These are phyloP conservation scores for Gymnoscelis rufifasciata DNA, from an alignment of 2,888 invertebrate species.

Conservation along the genomic window DNA sequence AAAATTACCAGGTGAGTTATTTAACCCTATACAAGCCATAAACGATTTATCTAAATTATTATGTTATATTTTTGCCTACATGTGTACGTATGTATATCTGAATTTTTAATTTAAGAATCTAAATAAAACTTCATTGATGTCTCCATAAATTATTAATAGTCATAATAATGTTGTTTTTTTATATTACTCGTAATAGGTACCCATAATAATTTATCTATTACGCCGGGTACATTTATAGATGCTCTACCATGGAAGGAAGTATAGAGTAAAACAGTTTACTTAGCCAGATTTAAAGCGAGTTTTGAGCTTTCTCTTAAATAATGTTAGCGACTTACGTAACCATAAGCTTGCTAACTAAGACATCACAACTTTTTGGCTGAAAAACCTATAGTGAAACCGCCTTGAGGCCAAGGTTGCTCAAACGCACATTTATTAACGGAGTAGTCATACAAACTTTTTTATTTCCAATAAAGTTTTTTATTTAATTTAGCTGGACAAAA, in stretches of 20 bases:
- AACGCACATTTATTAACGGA: background rate
- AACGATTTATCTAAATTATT: no score
- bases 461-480: no score
- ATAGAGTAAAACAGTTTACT: background rate
- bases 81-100: no score
- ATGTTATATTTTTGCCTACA: no score
- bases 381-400: background rate
- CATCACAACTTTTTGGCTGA: slow-evolving; percentile 9
- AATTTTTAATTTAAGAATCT: no score
- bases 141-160: no score
- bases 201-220: background rate
- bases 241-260: background rate
- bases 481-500: no score
- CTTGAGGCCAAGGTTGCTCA: background rate
- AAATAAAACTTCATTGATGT: no score
- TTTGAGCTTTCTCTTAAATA: background rate
- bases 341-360: slow-evolving; percentile 3
- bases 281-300: background rate
- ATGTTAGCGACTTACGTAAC: slow-evolving; percentile 11
- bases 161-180: no score
- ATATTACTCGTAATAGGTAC: no score
- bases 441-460: no score
- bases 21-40: no score
- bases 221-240: background rate
- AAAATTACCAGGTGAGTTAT: slow-evolving; percentile 22